A percentile compares a stretch with the other conserved stretches of the same genome.
Evolutionary conservation across 2,113 vertebrate species (phyloP).

Genomic region (Callorhinus ursinus): DNA sequence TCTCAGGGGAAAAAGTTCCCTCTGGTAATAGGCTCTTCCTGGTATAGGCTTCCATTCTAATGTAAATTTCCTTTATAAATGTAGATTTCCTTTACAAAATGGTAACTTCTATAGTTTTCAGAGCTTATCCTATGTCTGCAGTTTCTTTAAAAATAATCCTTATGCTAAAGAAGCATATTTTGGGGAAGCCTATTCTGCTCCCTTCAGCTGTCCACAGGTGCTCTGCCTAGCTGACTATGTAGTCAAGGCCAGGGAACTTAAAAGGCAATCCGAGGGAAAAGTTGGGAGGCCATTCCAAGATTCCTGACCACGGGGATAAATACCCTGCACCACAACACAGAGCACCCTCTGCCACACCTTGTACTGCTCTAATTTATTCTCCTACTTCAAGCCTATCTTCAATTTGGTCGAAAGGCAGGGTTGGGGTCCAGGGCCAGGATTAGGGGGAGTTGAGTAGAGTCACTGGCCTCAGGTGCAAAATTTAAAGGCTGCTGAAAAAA

Average conservation of each 20-base stretch:
- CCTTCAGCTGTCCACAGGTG: background rate
- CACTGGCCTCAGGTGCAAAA: background rate
- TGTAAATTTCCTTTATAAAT: background rate
- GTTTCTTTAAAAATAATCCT: constrained; percentile 19
- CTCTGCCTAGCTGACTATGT: background rate
- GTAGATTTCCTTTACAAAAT: background rate
- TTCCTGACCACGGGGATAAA: background rate
- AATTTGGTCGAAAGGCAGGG: background rate
- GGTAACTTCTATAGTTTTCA: background rate
- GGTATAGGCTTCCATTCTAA: background rate
- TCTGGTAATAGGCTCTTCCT: background rate
- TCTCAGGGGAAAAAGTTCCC: background rate
- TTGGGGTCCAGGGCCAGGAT: background rate
- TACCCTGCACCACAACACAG: background rate
- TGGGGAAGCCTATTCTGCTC: background rate
- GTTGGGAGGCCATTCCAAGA: background rate
- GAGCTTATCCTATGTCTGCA: background rate
- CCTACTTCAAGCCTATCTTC: background rate
- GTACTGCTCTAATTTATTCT: background rate
- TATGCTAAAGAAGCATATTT: background rate
- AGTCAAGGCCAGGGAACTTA: background rate
- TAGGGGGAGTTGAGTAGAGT: background rate
- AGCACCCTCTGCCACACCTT: background rate
- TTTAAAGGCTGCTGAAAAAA: background rate
- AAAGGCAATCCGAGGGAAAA: background rate